Evolutionary conservation across 2,797 vertebrate species (phyloP).

Genomic region (Rhinogobio ventralis): DNA sequence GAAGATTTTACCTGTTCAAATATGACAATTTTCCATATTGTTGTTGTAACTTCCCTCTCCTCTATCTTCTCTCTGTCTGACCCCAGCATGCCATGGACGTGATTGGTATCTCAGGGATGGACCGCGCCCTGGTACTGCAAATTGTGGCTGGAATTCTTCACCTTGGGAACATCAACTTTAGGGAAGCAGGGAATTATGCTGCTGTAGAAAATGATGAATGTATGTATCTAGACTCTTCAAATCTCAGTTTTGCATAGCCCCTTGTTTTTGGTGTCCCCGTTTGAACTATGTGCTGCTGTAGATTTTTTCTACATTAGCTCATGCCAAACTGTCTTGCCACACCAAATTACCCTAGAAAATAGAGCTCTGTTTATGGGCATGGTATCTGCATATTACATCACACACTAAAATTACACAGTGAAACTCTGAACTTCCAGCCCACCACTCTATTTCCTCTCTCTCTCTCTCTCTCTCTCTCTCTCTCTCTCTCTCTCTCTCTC

Average conservation of each 20-base stretch:
- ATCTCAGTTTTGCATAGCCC: neutral
- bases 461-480: conserved; percentile 16
- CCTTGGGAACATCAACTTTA: conserved; percentile 96
- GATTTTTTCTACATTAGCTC: conserved; percentile 67
- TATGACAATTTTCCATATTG: conserved; percentile 21
- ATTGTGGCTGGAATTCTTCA: conserved; percentile 96
- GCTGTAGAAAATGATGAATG: conserved; percentile 98
- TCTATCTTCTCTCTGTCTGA: conserved; percentile 46
- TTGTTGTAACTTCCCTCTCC: conserved; percentile 1
- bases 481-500: conserved; percentile 23
- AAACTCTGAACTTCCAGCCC: conserved; percentile 63
- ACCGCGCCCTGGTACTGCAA: conserved; percentile 91
- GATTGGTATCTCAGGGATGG: conserved; percentile 90
- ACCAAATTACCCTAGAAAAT: conserved; percentile 70
- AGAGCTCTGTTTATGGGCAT: conserved; percentile 65
- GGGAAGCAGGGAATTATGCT: conserved; percentile 95
- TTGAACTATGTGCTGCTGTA: conserved; percentile 4
- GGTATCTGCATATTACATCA: conserved; percentile 65
- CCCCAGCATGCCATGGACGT: conserved; percentile 94
- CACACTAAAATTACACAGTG: conserved; percentile 69
- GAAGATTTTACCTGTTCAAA: neutral
- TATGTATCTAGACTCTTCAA: conserved; percentile 73
- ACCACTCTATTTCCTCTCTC: conserved; percentile 35
- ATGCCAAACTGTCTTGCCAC: conserved; percentile 63
- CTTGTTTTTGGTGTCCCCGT: conserved; percentile 5